Conservation (phyloP, 2,113 vertebrate species). For the Cettia cetti region DNA sequence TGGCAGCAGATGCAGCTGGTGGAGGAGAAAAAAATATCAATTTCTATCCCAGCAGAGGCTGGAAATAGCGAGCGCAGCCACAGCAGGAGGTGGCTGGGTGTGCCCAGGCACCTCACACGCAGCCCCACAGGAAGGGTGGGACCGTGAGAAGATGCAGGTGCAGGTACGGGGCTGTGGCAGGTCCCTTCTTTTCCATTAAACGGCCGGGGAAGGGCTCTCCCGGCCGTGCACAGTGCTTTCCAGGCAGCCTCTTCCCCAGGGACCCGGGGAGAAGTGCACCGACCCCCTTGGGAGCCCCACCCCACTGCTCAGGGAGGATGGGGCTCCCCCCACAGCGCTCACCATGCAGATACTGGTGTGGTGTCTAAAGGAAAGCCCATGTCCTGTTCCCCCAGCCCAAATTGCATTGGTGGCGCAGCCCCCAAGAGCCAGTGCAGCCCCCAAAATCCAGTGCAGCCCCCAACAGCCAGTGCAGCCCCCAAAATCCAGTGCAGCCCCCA, state of each 20-base stretch:
- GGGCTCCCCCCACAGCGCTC: not conserved
- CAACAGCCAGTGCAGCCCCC: not conserved
- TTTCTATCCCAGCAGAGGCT: not conserved
- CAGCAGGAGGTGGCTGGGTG: not conserved
- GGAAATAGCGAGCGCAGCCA: not conserved
- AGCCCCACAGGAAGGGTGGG: constrained; percentile 8
- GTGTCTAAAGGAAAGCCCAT: rapidly evolving
- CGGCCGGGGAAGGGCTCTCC: not conserved
- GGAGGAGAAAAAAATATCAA: rapidly evolving
- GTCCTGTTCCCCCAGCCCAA: not conserved
- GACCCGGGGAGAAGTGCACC: rapidly evolving
- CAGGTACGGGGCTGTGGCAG: not conserved
- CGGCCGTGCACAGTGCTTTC: rapidly evolving
- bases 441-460: too few species aligned
- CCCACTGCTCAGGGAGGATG: rapidly evolving
- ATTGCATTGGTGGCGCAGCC: rapidly evolving
- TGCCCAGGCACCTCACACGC: not conserved
- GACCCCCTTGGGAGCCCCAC: not conserved
- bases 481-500: too few species aligned
- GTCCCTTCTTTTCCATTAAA: not conserved
- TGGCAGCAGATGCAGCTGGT: rapidly evolving
- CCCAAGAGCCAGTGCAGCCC: not conserved
- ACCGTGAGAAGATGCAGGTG: not conserved
- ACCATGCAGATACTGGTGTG: rapidly evolving
- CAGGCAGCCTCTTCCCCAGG: rapidly evolving